A percentile compares a stretch with the other conserved stretches of the same genome.
Conservation (phyloP, 2,113 vertebrate genomes). For the Quiscalus mexicanus region DNA sequence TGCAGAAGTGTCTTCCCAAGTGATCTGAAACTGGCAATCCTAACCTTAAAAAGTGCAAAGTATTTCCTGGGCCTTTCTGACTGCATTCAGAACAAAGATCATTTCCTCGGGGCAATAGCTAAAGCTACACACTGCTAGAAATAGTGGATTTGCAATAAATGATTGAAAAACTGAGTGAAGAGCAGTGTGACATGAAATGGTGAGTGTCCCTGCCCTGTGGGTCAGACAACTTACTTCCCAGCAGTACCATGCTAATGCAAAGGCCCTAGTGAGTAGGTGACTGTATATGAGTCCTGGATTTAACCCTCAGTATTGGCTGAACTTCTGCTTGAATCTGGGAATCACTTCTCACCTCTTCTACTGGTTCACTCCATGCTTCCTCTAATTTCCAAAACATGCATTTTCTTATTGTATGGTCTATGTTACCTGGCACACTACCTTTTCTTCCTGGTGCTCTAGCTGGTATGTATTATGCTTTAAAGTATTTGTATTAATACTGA, state of each 20-base stretch:
- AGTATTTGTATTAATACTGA: background rate
- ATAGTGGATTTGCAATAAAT: background rate
- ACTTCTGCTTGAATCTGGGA: background rate
- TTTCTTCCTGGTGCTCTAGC: background rate
- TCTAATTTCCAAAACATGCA: background rate
- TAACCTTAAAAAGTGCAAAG: background rate
- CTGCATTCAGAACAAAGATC: background rate
- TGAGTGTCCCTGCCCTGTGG: background rate
- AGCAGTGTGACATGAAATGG: background rate
- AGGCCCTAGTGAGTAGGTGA: background rate
- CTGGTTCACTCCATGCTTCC: background rate
- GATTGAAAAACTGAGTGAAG: background rate
- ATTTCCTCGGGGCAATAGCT: background rate
- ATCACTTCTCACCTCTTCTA: background rate
- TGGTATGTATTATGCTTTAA: background rate
- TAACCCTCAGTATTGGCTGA: background rate
- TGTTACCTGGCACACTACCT: background rate
- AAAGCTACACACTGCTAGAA: background rate
- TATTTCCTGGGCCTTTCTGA: background rate
- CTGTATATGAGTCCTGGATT: background rate
- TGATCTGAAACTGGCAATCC: background rate
- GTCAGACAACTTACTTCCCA: background rate
- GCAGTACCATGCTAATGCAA: background rate
- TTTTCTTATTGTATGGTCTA: background rate
- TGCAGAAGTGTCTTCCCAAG: background rate